Evolutionary conservation across 2,797 vertebrate genomes (phyloP), one percentile per base, ranked within the genome.

Genomic region (Rhadinocentrus ornatus): DNA sequence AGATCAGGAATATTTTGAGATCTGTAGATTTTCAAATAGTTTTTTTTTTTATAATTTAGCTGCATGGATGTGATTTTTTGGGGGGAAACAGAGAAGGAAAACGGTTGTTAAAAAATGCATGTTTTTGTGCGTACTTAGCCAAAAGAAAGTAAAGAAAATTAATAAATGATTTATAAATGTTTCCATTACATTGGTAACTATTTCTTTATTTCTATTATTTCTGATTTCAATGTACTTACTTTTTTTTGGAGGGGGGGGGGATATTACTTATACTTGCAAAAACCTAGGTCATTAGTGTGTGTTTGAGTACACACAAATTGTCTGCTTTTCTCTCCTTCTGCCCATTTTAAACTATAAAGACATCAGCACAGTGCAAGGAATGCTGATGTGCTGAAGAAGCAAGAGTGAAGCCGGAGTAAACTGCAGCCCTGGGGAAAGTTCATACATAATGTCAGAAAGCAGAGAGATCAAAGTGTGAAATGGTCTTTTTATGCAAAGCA

Each of bases 391-490:
- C 68, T 12, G 66, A 61, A 62, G 73, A 72, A 39, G 65, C 16
- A 39, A 46, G 29, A 84, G 67, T 24, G 62, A 26, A 68, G 61
- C n/a, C 37, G 44, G 65, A 73, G 62, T 64, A 71, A 84, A 81
- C 69, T 44, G 57, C 69, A 69, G 82, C 85, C 73, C 31, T 32
- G 0, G 78, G 80, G 68, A 79, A 76, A 35, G 26, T 63, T 86
- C 63, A 58, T 52, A 78, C 66, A 64, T 68, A 69, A 72, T 48
- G 62, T 79, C 3, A 26, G 66, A 68, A 68, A 78, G 66, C 66
- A 58, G 59, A 44, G 60, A 63, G 78, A 87, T 88, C 81, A 86
- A 83, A 88, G 75, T 73, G 71, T 72, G 82, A 88, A 37, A 22
- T 63, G 54, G 62, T 80, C 71, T 80, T 71, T 46, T 78, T 77